A percentile compares a stretch with the other conserved stretches of the same genome.
These are phyloP conservation scores for Villa cingulata DNA, from an alignment of 2,888 invertebrate genomes.

Conservation along the genomic window DNA sequence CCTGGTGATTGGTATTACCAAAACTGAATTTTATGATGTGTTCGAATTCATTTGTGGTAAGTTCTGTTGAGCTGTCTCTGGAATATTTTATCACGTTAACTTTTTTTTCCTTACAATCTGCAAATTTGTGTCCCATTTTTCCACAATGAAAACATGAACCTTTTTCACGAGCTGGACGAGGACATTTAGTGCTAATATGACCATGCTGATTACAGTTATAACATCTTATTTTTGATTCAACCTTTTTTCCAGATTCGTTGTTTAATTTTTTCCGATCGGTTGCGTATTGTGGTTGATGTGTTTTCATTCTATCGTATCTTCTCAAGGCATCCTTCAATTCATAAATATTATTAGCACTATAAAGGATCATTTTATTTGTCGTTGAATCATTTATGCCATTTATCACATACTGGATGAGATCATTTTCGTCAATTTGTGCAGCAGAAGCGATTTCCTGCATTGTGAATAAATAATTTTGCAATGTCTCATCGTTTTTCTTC, in stretches of 20 bases:
- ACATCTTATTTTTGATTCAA: not conserved
- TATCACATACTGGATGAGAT: slow-evolving; percentile 5
- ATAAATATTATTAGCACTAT: slow-evolving; percentile 3
- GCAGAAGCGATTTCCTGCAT: slow-evolving; percentile 9
- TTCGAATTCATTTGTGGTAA: not conserved
- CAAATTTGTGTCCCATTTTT: not conserved
- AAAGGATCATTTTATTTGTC: slow-evolving; percentile 9
- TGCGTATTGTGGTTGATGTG: too few relatives aligned
- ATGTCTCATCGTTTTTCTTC: slow-evolving; percentile 1
- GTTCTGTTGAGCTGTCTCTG: not conserved
- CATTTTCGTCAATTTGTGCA: slow-evolving; percentile 6
- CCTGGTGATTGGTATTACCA: not conserved
- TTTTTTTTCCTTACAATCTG: not conserved
- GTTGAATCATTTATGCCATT: slow-evolving; percentile 7
- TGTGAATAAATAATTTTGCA: slow-evolving; percentile 7
- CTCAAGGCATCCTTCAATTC: slow-evolving; percentile 3
- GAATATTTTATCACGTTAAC: not conserved
- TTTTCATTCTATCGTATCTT: slow-evolving; percentile 9
- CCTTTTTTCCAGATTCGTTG: slow-evolving; percentile 3
- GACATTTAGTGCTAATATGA: not conserved
- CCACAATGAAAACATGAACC: not conserved
- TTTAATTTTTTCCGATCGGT: not conserved
- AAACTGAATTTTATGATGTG: not conserved
- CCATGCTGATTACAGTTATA: not conserved
- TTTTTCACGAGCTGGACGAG: not conserved